Evolutionary conservation across 1,140 invertebrate genomes (phyloP).

Genomic region (Apis laboriosa): DNA sequence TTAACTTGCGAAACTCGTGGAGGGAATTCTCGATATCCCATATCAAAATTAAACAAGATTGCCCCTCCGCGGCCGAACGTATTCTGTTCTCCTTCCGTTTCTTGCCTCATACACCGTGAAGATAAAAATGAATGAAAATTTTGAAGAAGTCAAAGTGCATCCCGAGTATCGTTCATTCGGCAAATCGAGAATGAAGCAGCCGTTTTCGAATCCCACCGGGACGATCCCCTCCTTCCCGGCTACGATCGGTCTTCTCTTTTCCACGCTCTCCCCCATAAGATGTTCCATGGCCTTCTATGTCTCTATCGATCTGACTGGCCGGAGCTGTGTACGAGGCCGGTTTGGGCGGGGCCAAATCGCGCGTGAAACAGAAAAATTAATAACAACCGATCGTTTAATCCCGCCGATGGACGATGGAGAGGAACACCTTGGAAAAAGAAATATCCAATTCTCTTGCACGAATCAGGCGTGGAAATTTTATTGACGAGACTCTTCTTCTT

Average conservation of each 20-base stretch:
- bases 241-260: constrained; percentile 2
- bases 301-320: constrained; percentile 75
- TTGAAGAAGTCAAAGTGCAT: neutral
- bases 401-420: neutral
- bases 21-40: constrained; percentile 2
- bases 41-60: neutral
- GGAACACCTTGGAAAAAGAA: neutral
- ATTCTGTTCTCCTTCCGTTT: neutral
- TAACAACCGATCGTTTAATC: constrained; percentile 36
- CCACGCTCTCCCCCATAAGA: constrained; percentile 42
- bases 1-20: neutral
- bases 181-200: constrained; percentile 26
- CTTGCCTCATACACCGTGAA: too few relatives aligned
- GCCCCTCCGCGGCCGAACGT: neutral
- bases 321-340: constrained; percentile 66
- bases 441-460: neutral
- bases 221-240: neutral
- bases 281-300: constrained; percentile 65
- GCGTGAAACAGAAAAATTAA: constrained; percentile 53
- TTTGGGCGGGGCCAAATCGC: constrained; percentile 71
- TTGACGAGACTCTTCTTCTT: too few relatives aligned
- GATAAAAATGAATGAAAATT: neutral
- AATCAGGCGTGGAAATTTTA: too few relatives aligned
- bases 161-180: neutral
- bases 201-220: constrained; percentile 24